Conservation (phyloP, 2,797 vertebrate species). For the Enteromius afrohamiltoni region DNA sequence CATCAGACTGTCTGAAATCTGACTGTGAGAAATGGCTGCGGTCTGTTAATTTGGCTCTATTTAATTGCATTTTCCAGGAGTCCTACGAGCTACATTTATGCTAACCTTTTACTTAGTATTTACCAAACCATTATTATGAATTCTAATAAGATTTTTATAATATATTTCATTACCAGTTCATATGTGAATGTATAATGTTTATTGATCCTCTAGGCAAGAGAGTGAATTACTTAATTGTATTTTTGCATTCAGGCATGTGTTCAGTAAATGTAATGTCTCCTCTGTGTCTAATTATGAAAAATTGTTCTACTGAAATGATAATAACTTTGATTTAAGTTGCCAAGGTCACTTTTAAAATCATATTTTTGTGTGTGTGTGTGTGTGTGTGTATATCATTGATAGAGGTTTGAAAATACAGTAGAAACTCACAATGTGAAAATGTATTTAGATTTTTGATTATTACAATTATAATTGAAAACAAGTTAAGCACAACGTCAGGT, state of each 20-base stretch:
- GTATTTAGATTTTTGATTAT: neutral
- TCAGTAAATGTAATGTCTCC: neutral
- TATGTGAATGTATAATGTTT: neutral
- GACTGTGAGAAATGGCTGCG: slow-evolving; percentile 18
- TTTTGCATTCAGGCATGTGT: neutral
- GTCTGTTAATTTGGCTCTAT: slow-evolving; percentile 9
- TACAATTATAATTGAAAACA: neutral
- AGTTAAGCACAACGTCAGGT: neutral
- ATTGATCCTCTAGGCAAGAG: slow-evolving; percentile 14
- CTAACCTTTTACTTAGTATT: neutral
- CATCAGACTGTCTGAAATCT: slow-evolving; percentile 10
- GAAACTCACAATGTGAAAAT: neutral
- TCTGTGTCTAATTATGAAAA: neutral
- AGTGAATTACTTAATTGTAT: neutral
- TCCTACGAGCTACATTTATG: neutral
- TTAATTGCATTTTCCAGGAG: slow-evolving; percentile 13
- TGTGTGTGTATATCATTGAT: neutral
- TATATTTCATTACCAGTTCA: neutral
- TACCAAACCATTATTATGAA: too few relatives aligned
- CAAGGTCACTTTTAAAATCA: neutral
- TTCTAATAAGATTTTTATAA: too few relatives aligned
- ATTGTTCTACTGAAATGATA: neutral
- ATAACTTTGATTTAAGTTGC: neutral
- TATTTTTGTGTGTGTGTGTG: too few relatives aligned
- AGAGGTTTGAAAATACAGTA: neutral